These are phyloP conservation scores for Sturnira hondurensis DNA, from an alignment of 2,113 vertebrate species.

Conservation along the genomic window DNA sequence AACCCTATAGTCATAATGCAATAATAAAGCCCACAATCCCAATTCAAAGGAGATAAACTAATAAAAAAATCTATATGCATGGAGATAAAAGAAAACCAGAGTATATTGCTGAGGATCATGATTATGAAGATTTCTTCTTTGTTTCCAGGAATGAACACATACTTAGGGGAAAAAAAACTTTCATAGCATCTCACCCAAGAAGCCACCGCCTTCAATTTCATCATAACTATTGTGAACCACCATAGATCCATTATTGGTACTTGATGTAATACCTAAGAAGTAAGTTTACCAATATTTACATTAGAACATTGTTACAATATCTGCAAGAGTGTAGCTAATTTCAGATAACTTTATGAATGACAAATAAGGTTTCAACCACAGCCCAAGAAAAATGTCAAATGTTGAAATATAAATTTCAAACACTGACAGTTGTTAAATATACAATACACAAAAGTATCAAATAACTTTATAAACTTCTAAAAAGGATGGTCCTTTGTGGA, in stretches of 20 bases:
- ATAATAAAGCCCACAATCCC: not conserved
- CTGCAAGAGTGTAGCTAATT: not conserved
- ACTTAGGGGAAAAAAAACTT: not conserved
- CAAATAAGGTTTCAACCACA: conserved; percentile 22
- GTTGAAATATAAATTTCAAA: conserved; percentile 20
- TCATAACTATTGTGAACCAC: conserved; percentile 86
- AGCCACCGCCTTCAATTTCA: conserved; percentile 88
- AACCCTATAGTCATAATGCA: not conserved
- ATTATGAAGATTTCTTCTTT: not conserved
- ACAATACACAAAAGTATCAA: not conserved
- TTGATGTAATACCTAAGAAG: conserved; percentile 73
- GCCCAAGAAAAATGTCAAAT: not conserved
- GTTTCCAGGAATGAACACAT: conserved; percentile 4
- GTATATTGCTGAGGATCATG: not conserved
- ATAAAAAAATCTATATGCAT: not conserved
- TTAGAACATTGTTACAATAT: conserved; percentile 26
- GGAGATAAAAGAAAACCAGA: not conserved
- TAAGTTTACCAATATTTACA: conserved; percentile 56
- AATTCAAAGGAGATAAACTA: not conserved
- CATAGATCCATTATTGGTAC: conserved; percentile 81
- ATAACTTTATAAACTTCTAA: not conserved
- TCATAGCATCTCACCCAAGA: conserved; percentile 84
- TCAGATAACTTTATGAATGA: not conserved
- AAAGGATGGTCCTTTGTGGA: not conserved
- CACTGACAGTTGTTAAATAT: not conserved